Evolutionary conservation across 2,888 invertebrate species (phyloP).

Genomic region (Leucoma salicis): DNA sequence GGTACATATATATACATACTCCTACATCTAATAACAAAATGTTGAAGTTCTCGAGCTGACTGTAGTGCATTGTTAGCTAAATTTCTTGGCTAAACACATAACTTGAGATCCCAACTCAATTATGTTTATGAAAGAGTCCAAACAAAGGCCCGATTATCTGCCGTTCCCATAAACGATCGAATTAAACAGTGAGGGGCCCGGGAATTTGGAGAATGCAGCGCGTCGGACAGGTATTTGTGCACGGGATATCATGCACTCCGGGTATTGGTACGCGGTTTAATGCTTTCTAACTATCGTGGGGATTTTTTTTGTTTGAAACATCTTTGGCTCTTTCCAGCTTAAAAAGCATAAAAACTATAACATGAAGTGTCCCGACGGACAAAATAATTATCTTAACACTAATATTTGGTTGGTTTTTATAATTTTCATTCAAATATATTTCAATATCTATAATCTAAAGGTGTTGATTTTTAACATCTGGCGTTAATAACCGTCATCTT

Average conservation of each 20-base stretch:
- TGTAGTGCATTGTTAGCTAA: slow-evolving; percentile 29
- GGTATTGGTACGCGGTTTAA: slow-evolving; percentile 1
- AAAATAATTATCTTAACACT: no score
- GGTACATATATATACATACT: no score
- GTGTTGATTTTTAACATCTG: no score
- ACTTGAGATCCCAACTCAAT: slow-evolving; percentile 41
- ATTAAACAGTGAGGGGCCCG: slow-evolving; percentile 64
- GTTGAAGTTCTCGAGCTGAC: slow-evolving; percentile 24
- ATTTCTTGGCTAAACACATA: slow-evolving; percentile 48
- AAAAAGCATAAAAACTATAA: no score
- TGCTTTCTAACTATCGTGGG: no score
- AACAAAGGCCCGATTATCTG: slow-evolving; percentile 72
- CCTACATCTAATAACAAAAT: slow-evolving; percentile 15
- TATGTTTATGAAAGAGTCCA: slow-evolving; percentile 64
- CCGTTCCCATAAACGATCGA: slow-evolving; percentile 58
- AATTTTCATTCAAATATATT: no score
- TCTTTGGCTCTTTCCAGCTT: no score
- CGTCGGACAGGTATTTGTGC: slow-evolving; percentile 36
- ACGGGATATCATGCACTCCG: slow-evolving; percentile 13
- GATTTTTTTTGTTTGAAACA: no score
- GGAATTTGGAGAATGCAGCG: slow-evolving; percentile 47
- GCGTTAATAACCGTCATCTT: no score
- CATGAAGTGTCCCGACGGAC: no score
- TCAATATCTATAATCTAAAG: no score
- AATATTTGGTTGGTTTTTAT: no score